Evolutionary conservation across 2,888 invertebrate species (phyloP).

Genomic region (Meteorus colon): DNA sequence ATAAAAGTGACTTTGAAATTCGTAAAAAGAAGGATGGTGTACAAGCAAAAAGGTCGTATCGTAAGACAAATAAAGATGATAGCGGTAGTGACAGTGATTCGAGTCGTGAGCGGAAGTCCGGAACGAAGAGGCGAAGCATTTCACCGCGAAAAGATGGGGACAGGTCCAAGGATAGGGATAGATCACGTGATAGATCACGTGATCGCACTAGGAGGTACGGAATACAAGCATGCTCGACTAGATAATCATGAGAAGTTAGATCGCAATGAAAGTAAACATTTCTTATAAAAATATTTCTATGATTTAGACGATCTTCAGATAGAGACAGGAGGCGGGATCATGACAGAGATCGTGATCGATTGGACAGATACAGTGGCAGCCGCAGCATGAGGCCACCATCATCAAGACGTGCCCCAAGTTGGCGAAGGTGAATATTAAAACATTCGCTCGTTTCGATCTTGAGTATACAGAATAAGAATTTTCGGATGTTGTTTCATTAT

Average conservation of each 20-base stretch:
- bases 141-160: conserved; percentile 71
- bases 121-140: conserved; percentile 65
- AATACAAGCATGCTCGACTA: background rate
- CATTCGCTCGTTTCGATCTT: background rate
- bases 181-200: conserved; percentile 73
- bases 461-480: no score
- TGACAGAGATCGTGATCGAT: conserved; percentile 64
- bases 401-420: conserved; percentile 66
- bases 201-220: conserved; percentile 68
- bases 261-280: background rate
- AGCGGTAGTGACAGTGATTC: conserved; percentile 78
- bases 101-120: conserved; percentile 76
- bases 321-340: conserved; percentile 72
- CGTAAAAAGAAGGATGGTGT: conserved; percentile 86
- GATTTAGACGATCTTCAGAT: conserved; percentile 68
- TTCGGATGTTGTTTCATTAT: background rate
- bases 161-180: conserved; percentile 69
- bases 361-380: conserved; percentile 68
- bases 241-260: background rate
- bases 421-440: conserved; percentile 65
- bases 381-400: conserved; percentile 72
- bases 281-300: conserved; percentile 26
- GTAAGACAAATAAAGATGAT: conserved; percentile 87
- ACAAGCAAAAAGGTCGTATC: conserved; percentile 91
- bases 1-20: conserved; percentile 80